phyloP scores from a whole-genome alignment of 2,113 vertebrate species.

The Cromileptes altivelis region DNA sequence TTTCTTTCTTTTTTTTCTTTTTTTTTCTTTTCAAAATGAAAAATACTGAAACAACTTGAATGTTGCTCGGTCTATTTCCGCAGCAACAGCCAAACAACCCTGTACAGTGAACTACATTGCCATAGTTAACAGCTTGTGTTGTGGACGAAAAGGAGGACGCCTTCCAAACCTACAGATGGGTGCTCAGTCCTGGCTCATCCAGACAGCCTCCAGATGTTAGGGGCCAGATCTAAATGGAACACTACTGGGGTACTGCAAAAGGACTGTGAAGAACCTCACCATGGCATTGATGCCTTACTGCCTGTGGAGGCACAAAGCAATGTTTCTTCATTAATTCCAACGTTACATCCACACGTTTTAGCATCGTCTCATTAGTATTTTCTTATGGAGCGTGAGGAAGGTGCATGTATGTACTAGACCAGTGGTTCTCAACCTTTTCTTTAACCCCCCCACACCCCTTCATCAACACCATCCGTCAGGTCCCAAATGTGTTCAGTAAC shows the following conservation, averaged over 20 bases:
- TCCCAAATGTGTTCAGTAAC: too few relatives aligned
- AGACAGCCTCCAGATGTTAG: slow-evolving; percentile 11
- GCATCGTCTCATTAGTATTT: slow-evolving; percentile 25
- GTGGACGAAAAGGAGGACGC: background rate
- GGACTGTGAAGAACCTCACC: slow-evolving; percentile 61
- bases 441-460: too few relatives aligned
- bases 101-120: slow-evolving; percentile 28
- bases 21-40: background rate
- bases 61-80: slow-evolving; percentile 36
- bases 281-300: slow-evolving; percentile 65
- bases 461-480: too few relatives aligned
- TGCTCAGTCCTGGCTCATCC: slow-evolving; percentile 23
- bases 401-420: too few relatives aligned
- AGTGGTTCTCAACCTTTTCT: too few relatives aligned
- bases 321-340: slow-evolving; percentile 47
- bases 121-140: slow-evolving; percentile 35
- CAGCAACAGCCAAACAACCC: slow-evolving; percentile 20
- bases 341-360: slow-evolving; percentile 15
- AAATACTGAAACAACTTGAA: slow-evolving; percentile 45
- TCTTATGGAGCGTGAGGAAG: slow-evolving; percentile 8
- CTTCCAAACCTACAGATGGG: slow-evolving; percentile 38
- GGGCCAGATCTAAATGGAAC: slow-evolving; percentile 48
- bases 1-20: background rate
- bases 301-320: slow-evolving; percentile 61
- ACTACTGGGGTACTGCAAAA: slow-evolving; percentile 36